phyloP scores from a whole-genome alignment of 2,113 vertebrate species.

The Daphoenositta chrysoptera region DNA sequence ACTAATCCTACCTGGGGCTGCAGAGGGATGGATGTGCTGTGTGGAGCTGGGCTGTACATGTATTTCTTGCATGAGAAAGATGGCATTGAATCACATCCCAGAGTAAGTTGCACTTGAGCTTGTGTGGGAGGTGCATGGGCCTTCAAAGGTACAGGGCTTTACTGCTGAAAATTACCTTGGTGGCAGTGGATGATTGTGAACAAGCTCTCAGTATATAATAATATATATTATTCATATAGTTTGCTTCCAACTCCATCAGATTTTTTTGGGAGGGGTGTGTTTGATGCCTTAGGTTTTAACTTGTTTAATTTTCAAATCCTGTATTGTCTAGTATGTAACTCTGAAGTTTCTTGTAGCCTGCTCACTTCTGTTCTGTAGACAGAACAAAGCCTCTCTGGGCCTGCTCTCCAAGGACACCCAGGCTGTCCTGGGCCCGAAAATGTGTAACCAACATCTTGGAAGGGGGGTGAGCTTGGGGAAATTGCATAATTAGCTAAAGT shows the following conservation, averaged over 20 bases:
- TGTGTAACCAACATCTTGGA: no score
- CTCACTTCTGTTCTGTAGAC: no score
- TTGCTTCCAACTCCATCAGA: background rate
- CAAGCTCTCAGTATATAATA: background rate
- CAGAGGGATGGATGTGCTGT: background rate
- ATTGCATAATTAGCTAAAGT: no score
- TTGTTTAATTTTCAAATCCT: no score
- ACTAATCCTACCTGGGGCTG: background rate
- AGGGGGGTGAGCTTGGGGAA: no score
- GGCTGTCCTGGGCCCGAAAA: no score
- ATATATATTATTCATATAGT: background rate
- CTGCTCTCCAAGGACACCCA: no score
- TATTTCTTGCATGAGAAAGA: background rate
- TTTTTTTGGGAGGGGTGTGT: rapidly evolving
- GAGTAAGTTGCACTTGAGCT: background rate
- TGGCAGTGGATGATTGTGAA: rapidly evolving
- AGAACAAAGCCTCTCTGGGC: no score
- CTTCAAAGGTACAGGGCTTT: background rate
- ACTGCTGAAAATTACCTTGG: background rate
- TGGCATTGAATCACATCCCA: background rate
- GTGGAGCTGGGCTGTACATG: rapidly evolving
- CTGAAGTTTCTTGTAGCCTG: no score
- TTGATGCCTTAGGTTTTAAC: no score
- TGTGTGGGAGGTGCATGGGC: background rate
- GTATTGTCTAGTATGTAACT: no score